phyloP scores from a whole-genome alignment of 1,140 invertebrate genomes.

The Drosophila sulfurigaster region DNA sequence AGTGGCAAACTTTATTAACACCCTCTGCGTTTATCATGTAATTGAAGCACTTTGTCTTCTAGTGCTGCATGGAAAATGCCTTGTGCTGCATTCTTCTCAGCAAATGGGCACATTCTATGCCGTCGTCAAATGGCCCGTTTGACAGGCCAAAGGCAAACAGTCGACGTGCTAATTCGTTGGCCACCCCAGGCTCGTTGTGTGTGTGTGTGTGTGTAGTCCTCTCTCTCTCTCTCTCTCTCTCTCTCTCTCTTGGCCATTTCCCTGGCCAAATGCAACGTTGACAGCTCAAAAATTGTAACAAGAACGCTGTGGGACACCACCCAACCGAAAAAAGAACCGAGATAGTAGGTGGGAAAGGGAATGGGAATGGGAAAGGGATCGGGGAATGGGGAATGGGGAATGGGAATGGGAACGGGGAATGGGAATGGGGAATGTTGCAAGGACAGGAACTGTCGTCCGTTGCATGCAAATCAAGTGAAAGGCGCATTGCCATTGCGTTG shows the following conservation, averaged over 20 bases:
- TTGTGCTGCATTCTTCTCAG: neutral
- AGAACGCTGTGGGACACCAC: conserved; percentile 14
- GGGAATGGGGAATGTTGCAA: neutral
- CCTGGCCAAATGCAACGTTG: conserved; percentile 26
- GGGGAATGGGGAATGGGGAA: neutral
- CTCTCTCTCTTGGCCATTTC: neutral
- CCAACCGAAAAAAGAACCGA: neutral
- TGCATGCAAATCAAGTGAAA: conserved; percentile 46
- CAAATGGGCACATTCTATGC: neutral
- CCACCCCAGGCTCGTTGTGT: conserved; percentile 34
- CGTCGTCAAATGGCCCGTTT: conserved; percentile 15
- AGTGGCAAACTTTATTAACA: too few relatives aligned
- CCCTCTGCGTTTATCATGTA: neutral
- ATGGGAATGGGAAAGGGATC: too few relatives aligned
- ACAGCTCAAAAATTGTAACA: conserved; percentile 47
- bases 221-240: too few relatives aligned
- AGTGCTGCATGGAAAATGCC: too few relatives aligned
- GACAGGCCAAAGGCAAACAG: conserved; percentile 46
- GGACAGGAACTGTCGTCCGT: neutral
- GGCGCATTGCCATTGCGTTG: conserved; percentile 13
- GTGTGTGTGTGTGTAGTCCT: conserved; percentile 6
- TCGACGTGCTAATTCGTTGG: conserved; percentile 68
- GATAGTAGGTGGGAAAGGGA: neutral
- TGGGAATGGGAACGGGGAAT: too few relatives aligned
- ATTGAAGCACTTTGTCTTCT: neutral